These are phyloP conservation scores for Alcedo quadribrachys DNA, from an alignment of 2,797 vertebrate genomes.

Conservation along the genomic window DNA sequence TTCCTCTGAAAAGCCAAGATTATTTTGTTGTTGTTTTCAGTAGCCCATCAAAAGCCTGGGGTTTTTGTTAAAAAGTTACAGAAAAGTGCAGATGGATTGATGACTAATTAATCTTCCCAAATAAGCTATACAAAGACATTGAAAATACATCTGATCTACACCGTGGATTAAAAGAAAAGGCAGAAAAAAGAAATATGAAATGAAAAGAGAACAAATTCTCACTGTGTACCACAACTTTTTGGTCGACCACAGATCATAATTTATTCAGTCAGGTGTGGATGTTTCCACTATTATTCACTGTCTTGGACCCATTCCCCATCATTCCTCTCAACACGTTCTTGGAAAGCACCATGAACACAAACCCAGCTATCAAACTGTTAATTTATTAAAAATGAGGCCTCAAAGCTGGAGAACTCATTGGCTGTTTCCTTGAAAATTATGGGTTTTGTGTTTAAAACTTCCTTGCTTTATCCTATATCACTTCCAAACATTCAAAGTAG, in stretches of 20 bases:
- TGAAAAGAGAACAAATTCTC: not conserved
- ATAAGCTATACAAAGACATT: not conserved
- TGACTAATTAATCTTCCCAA: not conserved
- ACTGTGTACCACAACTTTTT: not conserved
- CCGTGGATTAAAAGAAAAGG: not conserved
- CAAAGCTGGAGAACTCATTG: not conserved
- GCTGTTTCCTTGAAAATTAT: not conserved
- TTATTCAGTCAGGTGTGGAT: not conserved
- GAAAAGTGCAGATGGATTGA: not conserved
- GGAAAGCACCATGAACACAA: not conserved
- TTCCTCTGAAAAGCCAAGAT: not conserved
- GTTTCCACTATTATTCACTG: conserved; percentile 11
- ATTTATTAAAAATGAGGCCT: conserved; percentile 8
- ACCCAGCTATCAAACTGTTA: not conserved
- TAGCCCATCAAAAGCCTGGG: not conserved
- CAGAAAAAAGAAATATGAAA: not conserved
- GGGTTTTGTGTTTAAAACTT: not conserved
- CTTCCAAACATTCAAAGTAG: not conserved
- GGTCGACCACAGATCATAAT: not conserved
- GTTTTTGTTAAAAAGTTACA: not conserved
- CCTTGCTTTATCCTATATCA: not conserved
- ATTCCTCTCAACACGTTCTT: not conserved
- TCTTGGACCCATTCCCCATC: not conserved
- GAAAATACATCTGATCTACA: not conserved
- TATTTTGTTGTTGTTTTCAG: not conserved